phyloP scores from a whole-genome alignment of 2,888 invertebrate genomes.

The Ischnus inquisitorius region DNA sequence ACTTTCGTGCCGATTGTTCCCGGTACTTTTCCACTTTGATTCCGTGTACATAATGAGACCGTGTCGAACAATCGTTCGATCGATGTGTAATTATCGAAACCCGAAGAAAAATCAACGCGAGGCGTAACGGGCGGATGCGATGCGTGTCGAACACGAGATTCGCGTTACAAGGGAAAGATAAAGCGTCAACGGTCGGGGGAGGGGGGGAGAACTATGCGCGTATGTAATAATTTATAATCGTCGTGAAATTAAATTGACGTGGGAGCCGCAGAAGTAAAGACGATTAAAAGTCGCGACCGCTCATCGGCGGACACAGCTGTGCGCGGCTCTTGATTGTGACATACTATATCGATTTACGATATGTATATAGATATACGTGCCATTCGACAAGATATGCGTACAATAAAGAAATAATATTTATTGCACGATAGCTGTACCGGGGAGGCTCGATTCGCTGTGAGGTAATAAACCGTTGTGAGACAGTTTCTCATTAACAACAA shows the following conservation, averaged over 20 bases:
- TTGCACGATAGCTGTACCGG: neutral
- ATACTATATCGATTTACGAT: neutral
- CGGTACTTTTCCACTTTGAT: slow-evolving; percentile 44
- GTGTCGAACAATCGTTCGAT: neutral
- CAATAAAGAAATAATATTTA: slow-evolving; percentile 3
- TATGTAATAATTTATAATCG: slow-evolving; percentile 45
- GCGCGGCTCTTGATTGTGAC: neutral
- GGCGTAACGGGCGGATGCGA: neutral
- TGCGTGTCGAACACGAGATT: slow-evolving; percentile 24
- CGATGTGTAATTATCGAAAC: neutral
- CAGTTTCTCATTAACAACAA: neutral
- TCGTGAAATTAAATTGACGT: slow-evolving; percentile 39
- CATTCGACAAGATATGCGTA: neutral
- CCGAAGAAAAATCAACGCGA: neutral
- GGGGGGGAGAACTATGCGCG: neutral
- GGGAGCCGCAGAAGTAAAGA: slow-evolving; percentile 11
- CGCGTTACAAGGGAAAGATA: neutral
- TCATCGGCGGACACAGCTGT: slow-evolving; percentile 7
- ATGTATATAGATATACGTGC: neutral
- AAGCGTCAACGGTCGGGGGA: neutral
- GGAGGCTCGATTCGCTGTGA: neutral
- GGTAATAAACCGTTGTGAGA: neutral
- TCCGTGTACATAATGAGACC: neutral
- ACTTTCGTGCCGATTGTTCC: neutral
- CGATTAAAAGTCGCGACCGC: neutral